phyloP scores from a whole-genome alignment of 2,797 vertebrate genomes.

The Crossoptilon crossoptilon region DNA sequence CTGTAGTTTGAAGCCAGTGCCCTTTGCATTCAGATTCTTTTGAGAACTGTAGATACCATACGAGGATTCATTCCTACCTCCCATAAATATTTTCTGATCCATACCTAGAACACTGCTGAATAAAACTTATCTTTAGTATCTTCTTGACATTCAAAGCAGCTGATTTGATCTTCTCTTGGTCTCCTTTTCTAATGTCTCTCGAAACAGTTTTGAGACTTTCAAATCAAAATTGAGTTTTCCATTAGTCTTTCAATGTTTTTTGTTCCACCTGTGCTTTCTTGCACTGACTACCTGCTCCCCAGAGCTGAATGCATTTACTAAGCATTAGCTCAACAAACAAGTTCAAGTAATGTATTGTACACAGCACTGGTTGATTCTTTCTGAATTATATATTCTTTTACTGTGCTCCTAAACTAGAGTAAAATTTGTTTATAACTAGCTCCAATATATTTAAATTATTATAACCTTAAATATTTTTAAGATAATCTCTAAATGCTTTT shows the following conservation, averaged over 20 bases:
- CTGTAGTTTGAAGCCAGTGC: background rate
- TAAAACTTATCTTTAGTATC: background rate
- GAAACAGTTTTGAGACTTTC: background rate
- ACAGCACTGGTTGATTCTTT: background rate
- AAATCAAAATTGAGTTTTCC: background rate
- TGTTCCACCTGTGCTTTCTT: background rate
- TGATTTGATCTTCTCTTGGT: background rate
- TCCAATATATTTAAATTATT: background rate
- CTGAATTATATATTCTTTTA: background rate
- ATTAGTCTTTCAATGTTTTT: background rate
- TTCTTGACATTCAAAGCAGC: background rate
- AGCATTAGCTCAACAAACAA: background rate
- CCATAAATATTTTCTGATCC: background rate
- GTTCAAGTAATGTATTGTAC: background rate
- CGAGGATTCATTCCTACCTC: background rate
- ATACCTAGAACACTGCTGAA: background rate
- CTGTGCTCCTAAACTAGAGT: background rate
- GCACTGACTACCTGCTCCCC: background rate
- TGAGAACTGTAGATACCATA: background rate
- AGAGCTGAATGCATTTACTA: background rate
- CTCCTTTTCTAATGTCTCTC: background rate
- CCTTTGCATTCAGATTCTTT: background rate
- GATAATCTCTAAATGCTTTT: background rate
- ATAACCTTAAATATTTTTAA: background rate
- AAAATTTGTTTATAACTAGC: background rate